Conservation (phyloP, 2,113 vertebrate species). For the Chrysochloris asiatica region DNA sequence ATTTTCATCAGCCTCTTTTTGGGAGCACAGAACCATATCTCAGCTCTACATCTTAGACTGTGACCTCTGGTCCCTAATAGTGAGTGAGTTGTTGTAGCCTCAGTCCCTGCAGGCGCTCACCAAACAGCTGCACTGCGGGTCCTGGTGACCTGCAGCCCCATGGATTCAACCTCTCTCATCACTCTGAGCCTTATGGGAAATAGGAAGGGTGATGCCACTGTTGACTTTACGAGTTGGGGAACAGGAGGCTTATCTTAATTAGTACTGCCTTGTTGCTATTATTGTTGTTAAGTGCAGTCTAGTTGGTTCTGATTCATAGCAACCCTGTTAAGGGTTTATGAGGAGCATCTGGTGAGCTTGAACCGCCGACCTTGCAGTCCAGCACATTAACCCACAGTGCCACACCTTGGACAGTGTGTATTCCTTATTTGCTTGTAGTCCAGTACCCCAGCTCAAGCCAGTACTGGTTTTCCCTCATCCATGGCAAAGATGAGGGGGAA, state of each 20-base stretch:
- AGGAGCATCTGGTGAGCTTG: no score
- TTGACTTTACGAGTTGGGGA: neutral
- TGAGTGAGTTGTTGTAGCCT: neutral
- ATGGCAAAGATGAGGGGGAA: accelerated
- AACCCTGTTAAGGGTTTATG: no score
- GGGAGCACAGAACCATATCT: neutral
- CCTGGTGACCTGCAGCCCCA: neutral
- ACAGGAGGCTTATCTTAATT: neutral
- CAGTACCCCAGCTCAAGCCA: neutral
- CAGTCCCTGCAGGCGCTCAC: neutral
- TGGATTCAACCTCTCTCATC: neutral
- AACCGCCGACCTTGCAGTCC: no score
- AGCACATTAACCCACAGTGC: no score
- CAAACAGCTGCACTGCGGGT: neutral
- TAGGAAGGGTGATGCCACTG: neutral
- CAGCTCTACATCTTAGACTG: neutral
- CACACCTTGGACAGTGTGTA: neutral
- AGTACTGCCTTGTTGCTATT: neutral
- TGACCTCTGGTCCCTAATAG: neutral
- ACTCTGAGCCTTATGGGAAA: neutral
- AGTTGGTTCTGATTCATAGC: no score
- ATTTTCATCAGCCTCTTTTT: neutral
- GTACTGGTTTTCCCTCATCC: accelerated
- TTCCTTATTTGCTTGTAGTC: neutral
- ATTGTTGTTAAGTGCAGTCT: no score